Conservation (phyloP, 2,113 vertebrate species). For the Cyprinus carpio region DNA sequence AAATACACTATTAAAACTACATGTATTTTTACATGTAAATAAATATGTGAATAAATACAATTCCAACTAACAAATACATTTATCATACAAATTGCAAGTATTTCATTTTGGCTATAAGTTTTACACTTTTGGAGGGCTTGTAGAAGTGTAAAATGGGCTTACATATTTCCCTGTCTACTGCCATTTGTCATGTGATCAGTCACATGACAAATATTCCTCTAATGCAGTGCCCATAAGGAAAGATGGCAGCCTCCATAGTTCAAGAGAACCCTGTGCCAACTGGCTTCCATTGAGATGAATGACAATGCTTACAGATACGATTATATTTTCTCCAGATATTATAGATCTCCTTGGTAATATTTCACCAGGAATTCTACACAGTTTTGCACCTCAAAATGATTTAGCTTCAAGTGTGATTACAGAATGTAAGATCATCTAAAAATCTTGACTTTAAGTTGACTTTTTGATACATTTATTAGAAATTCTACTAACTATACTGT, state of each 20-base stretch:
- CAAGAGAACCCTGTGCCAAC: background rate
- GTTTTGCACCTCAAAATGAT: background rate
- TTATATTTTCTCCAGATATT: slow-evolving; percentile 10
- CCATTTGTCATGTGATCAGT: slow-evolving; percentile 11
- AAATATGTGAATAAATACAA: background rate
- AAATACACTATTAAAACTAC: background rate
- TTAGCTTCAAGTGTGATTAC: slow-evolving; percentile 2
- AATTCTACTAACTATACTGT: background rate
- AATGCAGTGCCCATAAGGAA: background rate
- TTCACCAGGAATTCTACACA: background rate
- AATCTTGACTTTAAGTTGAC: background rate
- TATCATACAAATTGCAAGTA: background rate
- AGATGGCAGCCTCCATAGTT: background rate
- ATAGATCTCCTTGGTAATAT: slow-evolving; percentile 4
- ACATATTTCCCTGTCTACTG: background rate
- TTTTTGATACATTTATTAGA: background rate
- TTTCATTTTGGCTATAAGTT: background rate
- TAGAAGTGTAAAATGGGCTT: background rate
- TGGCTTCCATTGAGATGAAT: slow-evolving; percentile 1
- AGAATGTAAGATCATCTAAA: background rate
- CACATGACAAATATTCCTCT: background rate
- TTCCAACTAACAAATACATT: background rate
- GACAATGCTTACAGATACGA: background rate
- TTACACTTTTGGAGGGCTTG: background rate
- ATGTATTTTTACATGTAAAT: background rate